A percentile compares a stretch with the other conserved stretches of the same genome.
Conservation (phyloP, 2,888 invertebrate species). For the Lymantria dispar region DNA sequence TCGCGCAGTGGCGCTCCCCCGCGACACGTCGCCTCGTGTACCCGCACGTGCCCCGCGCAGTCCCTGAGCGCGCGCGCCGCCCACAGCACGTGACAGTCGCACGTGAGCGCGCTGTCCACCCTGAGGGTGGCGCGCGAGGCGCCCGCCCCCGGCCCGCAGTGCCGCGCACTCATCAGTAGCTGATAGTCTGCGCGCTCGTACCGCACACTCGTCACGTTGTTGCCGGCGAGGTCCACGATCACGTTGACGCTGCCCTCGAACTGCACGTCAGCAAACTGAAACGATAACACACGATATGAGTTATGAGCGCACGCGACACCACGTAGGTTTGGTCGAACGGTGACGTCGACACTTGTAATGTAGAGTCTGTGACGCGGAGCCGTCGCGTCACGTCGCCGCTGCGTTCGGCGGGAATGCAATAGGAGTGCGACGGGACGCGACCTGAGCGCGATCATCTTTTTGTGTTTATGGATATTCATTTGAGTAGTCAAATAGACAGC, state of each 20-base stretch:
- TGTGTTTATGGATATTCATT: too few relatives aligned
- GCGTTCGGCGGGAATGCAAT: background rate
- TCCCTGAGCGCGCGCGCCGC: slow-evolving; percentile 5
- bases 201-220: slow-evolving; percentile 7
- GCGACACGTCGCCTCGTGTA: background rate
- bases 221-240: slow-evolving; percentile 11
- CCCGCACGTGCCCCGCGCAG: slow-evolving; percentile 4
- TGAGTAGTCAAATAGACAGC: too few relatives aligned
- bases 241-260: slow-evolving; percentile 4
- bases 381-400: background rate
- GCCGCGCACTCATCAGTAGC: background rate
- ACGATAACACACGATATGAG: background rate
- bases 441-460: too few relatives aligned
- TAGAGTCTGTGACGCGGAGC: background rate
- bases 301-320: background rate
- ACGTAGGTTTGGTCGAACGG: background rate
- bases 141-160: rapidly evolving
- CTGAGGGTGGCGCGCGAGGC: slow-evolving; percentile 1
- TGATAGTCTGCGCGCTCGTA: slow-evolving; percentile 10
- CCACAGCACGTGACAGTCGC: slow-evolving; percentile 22
- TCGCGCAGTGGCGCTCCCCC: background rate
- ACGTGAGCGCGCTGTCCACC: slow-evolving; percentile 1
- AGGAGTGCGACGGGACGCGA: too few relatives aligned
- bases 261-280: slow-evolving; percentile 19
- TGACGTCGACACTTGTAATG: background rate